Conservation (phyloP, 2,888 invertebrate species). For the Caenorhabditis auriculariae region DNA sequence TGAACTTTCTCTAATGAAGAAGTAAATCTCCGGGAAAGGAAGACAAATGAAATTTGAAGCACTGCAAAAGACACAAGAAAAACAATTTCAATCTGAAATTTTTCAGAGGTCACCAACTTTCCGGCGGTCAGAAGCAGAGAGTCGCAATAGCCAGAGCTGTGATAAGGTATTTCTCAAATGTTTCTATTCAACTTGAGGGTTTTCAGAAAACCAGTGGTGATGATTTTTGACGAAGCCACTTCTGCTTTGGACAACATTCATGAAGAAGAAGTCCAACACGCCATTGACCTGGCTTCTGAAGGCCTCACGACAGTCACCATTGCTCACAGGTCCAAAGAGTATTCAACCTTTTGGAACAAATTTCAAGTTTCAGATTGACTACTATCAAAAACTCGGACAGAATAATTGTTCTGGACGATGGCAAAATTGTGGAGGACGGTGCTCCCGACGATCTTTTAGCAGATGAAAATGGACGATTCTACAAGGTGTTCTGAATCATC, state of each 20-base stretch:
- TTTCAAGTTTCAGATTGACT: constrained; percentile 27
- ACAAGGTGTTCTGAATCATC: constrained; percentile 16
- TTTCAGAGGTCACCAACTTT: constrained; percentile 40
- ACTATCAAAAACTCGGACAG: constrained; percentile 56
- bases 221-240: constrained; percentile 58
- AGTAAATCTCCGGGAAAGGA: too few relatives aligned
- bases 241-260: constrained; percentile 58
- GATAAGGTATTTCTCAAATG: constrained; percentile 23
- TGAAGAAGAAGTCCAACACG: constrained; percentile 60
- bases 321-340: constrained; percentile 44
- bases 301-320: constrained; percentile 61
- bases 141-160: constrained; percentile 61
- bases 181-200: not conserved
- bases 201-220: constrained; percentile 37
- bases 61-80: too few relatives aligned
- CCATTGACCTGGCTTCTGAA: constrained; percentile 58
- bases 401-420: constrained; percentile 58
- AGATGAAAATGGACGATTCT: constrained; percentile 40
- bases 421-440: constrained; percentile 58
- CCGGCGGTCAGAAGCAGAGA: constrained; percentile 61
- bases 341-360: not conserved
- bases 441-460: constrained; percentile 55
- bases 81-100: not conserved
- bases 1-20: too few relatives aligned
- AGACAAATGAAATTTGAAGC: too few relatives aligned